Conservation (phyloP, 2,797 vertebrate species). For the Lepus townsendii region DNA sequence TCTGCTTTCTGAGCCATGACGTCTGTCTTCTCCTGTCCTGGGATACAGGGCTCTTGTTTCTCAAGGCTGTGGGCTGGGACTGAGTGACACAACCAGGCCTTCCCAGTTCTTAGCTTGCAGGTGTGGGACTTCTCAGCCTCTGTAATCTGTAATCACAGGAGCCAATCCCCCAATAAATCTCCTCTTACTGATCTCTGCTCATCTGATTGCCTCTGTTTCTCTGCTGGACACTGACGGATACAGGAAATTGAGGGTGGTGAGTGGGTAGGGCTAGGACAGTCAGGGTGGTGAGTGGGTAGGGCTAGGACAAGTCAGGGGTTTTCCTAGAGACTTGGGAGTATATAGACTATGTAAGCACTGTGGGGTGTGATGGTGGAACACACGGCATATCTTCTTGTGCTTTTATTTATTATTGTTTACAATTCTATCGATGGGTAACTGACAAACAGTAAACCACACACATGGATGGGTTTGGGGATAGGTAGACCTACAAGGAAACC, state of each 20-base stretch:
- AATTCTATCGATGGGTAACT: neutral
- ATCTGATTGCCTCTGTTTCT: neutral
- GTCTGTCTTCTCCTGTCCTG: neutral
- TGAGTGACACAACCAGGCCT: neutral
- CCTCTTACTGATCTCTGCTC: neutral
- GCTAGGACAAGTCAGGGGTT: neutral
- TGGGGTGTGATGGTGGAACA: neutral
- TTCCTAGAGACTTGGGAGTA: neutral
- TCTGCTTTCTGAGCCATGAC: neutral
- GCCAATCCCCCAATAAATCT: neutral
- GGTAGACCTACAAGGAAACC: neutral
- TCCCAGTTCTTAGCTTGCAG: neutral
- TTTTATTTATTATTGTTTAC: constrained; percentile 4
- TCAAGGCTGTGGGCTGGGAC: neutral
- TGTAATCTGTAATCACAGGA: neutral
- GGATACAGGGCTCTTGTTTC: neutral
- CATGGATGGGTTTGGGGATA: neutral
- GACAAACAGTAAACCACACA: neutral
- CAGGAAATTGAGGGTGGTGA: no score
- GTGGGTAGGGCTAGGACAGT: neutral
- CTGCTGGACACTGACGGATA: no score
- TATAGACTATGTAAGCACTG: neutral
- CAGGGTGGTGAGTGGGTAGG: neutral
- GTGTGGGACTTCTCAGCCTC: neutral
- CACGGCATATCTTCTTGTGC: neutral